Conservation (phyloP, 2,113 vertebrate genomes). For the western clawed frog (Xenopus tropicalis) region UCB_Xtro_10.0 CM004444.2:59502001-59502500, state of each 20-base stretch:
- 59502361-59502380: constrained; percentile 7
- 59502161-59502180: not conserved
- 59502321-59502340: constrained; percentile 21
- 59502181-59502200: not conserved
- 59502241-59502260: not conserved
- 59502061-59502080: constrained; percentile 37
- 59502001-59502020: constrained; percentile 26
- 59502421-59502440: not conserved
- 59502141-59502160: not conserved
- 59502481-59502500: not conserved
- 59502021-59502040: constrained; percentile 32
- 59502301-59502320: constrained; percentile 18
- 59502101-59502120: constrained; percentile 14
- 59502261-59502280: not conserved
- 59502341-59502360: constrained; percentile 4
- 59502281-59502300: constrained; percentile 29
- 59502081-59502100: constrained; percentile 40
- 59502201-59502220: constrained; percentile 3
- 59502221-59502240: not conserved
- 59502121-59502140: constrained; percentile 1
- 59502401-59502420: constrained; percentile 13
- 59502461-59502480: not conserved
- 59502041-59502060: constrained; percentile 32
- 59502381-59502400: constrained; percentile 20
- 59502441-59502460: not conserved